Conservation (phyloP, 2,888 invertebrate species). For the Cacoxenus indagator region DNA sequence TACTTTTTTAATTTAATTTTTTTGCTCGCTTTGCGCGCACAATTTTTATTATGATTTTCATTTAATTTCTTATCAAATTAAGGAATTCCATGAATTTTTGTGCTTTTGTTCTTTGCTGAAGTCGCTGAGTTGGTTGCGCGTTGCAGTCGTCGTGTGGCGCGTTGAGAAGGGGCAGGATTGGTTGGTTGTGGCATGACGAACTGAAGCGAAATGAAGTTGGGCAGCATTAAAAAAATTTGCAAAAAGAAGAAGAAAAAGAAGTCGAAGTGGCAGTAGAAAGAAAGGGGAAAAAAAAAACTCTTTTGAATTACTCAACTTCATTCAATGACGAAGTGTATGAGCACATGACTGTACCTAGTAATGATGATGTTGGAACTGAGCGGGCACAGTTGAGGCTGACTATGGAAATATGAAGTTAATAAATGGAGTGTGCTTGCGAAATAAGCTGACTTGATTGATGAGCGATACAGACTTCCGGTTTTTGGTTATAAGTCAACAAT, state of each 20-base stretch:
- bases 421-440: too few relatives aligned
- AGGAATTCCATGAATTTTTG: conserved; percentile 26
- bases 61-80: conserved; percentile 24
- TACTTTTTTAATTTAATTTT: neutral
- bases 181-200: neutral
- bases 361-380: too few relatives aligned
- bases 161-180: neutral
- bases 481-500: too few relatives aligned
- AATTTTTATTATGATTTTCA: conserved; percentile 25
- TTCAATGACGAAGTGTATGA: too few relatives aligned
- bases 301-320: neutral
- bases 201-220: too few relatives aligned
- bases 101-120: conserved; percentile 18
- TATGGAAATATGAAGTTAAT: too few relatives aligned
- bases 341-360: too few relatives aligned
- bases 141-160: neutral
- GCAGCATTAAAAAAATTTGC: neutral
- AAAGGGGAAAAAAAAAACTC: neutral
- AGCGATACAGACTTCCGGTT: too few relatives aligned
- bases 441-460: too few relatives aligned
- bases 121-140: neutral
- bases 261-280: neutral
- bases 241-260: neutral
- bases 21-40: neutral
- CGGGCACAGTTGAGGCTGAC: too few relatives aligned